phyloP scores from a whole-genome alignment of 2,797 vertebrate genomes.

The Yasuhikotakia modesta region DNA sequence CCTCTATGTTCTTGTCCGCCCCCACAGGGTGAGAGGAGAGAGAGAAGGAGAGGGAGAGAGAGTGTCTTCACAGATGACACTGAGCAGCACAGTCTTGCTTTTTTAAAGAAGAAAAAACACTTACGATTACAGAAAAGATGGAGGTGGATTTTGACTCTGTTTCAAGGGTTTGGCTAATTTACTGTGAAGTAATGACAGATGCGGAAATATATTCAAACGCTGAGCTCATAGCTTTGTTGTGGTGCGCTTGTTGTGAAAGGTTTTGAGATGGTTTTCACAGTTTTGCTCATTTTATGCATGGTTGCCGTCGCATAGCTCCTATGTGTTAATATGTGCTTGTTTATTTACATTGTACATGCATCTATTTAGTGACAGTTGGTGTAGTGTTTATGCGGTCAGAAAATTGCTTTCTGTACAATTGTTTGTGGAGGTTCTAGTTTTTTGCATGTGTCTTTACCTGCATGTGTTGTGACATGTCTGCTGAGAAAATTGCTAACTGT shows the following conservation, averaged over 20 bases:
- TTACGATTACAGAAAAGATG: conserved; percentile 33
- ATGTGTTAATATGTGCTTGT: not conserved
- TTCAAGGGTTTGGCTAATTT: conserved; percentile 31
- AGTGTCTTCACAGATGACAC: conserved; percentile 23
- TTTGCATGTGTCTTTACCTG: too few species aligned
- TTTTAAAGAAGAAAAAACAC: conserved; percentile 13
- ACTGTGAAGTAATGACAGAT: conserved; percentile 49
- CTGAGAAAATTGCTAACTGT: too few species aligned
- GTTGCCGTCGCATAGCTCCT: not conserved
- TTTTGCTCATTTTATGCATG: conserved; percentile 17
- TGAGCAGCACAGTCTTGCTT: conserved; percentile 16
- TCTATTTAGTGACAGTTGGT: not conserved
- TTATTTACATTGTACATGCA: conserved; percentile 9
- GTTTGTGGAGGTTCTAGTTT: too few species aligned
- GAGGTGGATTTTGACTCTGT: conserved; percentile 45
- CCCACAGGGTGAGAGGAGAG: conserved; percentile 15
- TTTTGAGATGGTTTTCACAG: conserved; percentile 15
- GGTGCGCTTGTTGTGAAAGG: not conserved
- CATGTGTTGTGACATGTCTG: too few species aligned
- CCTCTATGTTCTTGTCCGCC: conserved; percentile 34
- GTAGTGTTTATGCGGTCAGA: too few species aligned
- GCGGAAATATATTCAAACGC: conserved; percentile 42
- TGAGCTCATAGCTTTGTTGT: conserved; percentile 22
- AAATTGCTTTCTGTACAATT: too few species aligned
- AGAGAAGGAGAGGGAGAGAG: conserved; percentile 22